phyloP scores from a whole-genome alignment of 2,797 vertebrate genomes.

The Argya squamiceps region DNA sequence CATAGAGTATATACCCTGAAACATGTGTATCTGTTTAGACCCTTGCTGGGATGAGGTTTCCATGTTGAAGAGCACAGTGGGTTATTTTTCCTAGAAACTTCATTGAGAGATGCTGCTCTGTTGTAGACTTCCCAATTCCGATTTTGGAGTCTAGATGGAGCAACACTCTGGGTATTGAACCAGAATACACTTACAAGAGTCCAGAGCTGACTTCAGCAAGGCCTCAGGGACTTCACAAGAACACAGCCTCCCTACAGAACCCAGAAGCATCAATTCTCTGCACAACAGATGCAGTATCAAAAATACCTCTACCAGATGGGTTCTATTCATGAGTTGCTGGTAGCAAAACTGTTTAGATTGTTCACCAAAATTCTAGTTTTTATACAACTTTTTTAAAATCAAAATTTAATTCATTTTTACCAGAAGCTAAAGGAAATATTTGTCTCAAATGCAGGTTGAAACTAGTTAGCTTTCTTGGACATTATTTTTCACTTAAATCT shows the following conservation, averaged over 20 bases:
- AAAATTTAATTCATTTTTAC: not conserved
- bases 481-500: not conserved
- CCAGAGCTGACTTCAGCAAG: not conserved
- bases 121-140: not conserved
- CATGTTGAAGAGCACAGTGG: not conserved
- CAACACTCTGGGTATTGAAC: not conserved
- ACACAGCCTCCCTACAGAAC: not conserved
- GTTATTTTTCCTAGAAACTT: not conserved
- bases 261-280: not conserved
- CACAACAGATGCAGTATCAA: not conserved
- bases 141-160: not conserved
- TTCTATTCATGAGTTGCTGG: not conserved
- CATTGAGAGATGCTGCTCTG: not conserved
- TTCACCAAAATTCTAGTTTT: not conserved
- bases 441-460: not conserved
- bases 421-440: not conserved
- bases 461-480: not conserved
- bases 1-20: not conserved
- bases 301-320: not conserved
- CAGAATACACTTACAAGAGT: not conserved
- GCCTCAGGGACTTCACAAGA: not conserved
- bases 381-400: not conserved
- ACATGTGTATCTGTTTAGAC: not conserved
- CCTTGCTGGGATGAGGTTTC: not conserved
- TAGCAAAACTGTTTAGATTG: not conserved